Conservation (phyloP, 2,888 invertebrate species). For the Calephelis perditalis region DNA sequence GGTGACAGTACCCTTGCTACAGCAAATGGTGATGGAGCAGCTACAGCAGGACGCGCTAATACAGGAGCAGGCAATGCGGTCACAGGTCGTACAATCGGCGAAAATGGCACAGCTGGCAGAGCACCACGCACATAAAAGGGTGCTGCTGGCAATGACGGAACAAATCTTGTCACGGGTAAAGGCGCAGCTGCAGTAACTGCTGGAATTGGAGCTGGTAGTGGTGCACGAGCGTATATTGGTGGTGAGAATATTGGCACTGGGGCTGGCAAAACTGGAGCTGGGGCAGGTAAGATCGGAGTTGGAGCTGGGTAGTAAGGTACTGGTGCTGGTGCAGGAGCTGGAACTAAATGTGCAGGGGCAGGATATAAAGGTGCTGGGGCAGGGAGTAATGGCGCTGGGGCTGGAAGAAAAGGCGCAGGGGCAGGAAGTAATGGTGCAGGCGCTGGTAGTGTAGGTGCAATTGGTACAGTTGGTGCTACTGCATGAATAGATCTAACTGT, state of each 20-base stretch:
- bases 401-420: conserved; percentile 37
- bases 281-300: conserved; percentile 35
- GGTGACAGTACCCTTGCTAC: conserved; percentile 12
- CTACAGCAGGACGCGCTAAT: conserved; percentile 38
- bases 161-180: conserved; percentile 21
- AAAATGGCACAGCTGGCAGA: conserved; percentile 44
- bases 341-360: conserved; percentile 30
- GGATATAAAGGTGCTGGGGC: conserved; percentile 34
- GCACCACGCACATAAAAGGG: conserved; percentile 35
- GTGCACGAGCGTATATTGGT: conserved; percentile 30
- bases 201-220: conserved; percentile 36
- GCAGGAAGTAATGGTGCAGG: conserved; percentile 35
- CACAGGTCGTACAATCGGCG: conserved; percentile 37
- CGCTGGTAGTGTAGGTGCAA: conserved; percentile 24
- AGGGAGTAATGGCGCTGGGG: conserved; percentile 36
- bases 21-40: conserved; percentile 35
- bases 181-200: conserved; percentile 19
- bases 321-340: conserved; percentile 32
- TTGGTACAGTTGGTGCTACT: conserved; percentile 46
- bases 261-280: conserved; percentile 33
- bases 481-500: conserved; percentile 62
- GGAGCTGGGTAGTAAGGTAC: conserved; percentile 38
- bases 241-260: conserved; percentile 30
- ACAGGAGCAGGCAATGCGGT: conserved; percentile 30
- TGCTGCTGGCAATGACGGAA: conserved; percentile 30